Base-by-base conservation (phyloP, 2,113 vertebrate species). In the Ceratotherium simum region DNA sequence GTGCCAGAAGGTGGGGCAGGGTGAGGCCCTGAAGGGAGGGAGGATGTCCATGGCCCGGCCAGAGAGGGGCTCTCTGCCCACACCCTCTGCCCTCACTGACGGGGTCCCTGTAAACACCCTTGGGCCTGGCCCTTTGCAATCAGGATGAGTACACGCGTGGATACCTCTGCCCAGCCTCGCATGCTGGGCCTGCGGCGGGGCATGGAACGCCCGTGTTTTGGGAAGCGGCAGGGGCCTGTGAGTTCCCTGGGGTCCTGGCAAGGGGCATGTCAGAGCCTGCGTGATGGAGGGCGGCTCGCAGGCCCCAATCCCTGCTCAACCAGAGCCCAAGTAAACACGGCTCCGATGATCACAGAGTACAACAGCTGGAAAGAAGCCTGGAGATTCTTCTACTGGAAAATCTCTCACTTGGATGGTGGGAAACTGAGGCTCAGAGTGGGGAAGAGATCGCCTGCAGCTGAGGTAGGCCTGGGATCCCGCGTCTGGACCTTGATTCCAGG, bases 221-320 rank as follows among this genome's bases (percentile, higher is more conserved):
- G 93, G 95, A 91, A 91, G 25, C 58, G 5, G 25, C 0, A 0
- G 95, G 86, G 51, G 91, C 48, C 82, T 42, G 13, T 60, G 80
- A 27, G 60, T 81, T 90, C 92, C 62, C 79, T 9, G 54, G 76
- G 73, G 76, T 56, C 86, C 72, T 20, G 14, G 75, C 76, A 51
- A 95, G 64, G 92, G 94, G 86, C n/a, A 6, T 25, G 78, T 87
- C 82, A 29, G 92, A 96, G 67, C 64, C 96, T 72, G 46, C 0
- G 0, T 56, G 58, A 76, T 33, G 20, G 51, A 67, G 65, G 8
- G 92, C 8, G 20, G 18, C 75, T 90, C 27, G 23, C 1, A 29
- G 36, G 21, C 79, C 58, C 54, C 21, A 1, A 31, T n/a, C 51
- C 65, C 75, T 5, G 51, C 79, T 84, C 39, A 3, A 0, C 20